These are phyloP conservation scores for Caenorhabditis virilis DNA, from an alignment of 2,888 invertebrate genomes.

Conservation along the genomic window DNA sequence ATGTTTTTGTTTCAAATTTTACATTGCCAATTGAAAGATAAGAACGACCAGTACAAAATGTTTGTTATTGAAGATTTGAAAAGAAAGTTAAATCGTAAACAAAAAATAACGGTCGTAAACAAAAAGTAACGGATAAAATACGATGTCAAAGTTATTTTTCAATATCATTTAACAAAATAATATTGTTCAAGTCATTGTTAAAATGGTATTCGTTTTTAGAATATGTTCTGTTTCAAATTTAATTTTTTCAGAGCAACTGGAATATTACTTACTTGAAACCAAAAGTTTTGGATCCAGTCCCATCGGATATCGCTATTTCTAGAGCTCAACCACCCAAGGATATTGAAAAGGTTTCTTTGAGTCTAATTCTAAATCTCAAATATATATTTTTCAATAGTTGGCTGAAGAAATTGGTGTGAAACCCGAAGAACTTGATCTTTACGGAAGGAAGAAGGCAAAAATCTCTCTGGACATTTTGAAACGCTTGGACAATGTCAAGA, in stretches of 20 bases:
- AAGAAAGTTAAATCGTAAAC: too few relatives aligned
- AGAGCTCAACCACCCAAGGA: constrained; percentile 73
- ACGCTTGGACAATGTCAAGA: constrained; percentile 76
- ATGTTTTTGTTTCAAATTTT: too few relatives aligned
- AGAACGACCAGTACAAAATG: too few relatives aligned
- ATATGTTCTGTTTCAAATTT: neutral
- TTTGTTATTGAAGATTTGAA: too few relatives aligned
- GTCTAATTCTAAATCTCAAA: too few relatives aligned
- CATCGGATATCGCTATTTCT: constrained; percentile 89
- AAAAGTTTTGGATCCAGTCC: constrained; percentile 76
- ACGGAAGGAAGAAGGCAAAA: constrained; percentile 93
- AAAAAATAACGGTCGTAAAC: too few relatives aligned
- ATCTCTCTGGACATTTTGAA: constrained; percentile 82
- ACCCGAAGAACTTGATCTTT: constrained; percentile 82
- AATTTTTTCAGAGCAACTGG: constrained; percentile 38
- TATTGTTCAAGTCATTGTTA: too few relatives aligned
- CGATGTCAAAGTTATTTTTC: too few relatives aligned
- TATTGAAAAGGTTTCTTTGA: constrained; percentile 45
- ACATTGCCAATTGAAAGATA: too few relatives aligned
- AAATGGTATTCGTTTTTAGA: neutral
- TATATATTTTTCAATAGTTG: constrained; percentile 29
- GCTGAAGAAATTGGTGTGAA: constrained; percentile 72
- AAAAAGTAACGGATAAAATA: too few relatives aligned
- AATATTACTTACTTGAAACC: constrained; percentile 51
- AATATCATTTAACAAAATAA: too few relatives aligned